Percentiles rank a stretch among this genome's conserved stretches.
phyloP scores from a whole-genome alignment of 2,797 vertebrate species.

The Thripadectes ignobilis region DNA sequence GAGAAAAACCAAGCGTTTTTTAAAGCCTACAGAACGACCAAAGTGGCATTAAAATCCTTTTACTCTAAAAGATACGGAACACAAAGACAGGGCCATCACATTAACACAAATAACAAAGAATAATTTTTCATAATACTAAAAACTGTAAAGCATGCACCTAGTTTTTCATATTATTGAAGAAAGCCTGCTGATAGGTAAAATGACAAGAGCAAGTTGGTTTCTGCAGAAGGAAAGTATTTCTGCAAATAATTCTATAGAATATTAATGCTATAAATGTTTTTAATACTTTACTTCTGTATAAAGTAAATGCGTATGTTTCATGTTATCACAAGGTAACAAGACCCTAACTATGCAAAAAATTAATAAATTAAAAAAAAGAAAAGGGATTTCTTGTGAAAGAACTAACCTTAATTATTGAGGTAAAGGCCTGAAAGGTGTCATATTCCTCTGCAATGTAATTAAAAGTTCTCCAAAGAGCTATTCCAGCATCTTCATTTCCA shows the following conservation, averaged over 20 bases:
- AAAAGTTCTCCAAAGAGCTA: slow-evolving; percentile 90
- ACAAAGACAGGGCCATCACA: neutral
- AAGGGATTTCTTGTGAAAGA: neutral
- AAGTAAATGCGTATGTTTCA: neutral
- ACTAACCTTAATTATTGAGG: slow-evolving; percentile 87
- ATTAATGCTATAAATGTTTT: neutral
- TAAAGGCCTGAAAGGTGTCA: slow-evolving; percentile 86
- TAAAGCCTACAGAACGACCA: neutral
- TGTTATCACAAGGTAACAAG: neutral
- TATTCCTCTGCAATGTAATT: slow-evolving; percentile 90
- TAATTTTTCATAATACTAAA: neutral
- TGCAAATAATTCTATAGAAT: neutral
- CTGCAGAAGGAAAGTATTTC: neutral
- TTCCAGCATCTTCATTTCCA: slow-evolving; percentile 85
- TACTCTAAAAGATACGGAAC: neutral
- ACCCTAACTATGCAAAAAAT: neutral
- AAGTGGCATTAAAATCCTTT: neutral
- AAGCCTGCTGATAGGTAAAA: neutral
- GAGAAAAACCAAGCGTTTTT: neutral
- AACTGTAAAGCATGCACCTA: neutral
- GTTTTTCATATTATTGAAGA: neutral
- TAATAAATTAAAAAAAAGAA: neutral
- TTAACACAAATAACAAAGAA: neutral
- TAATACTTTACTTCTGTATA: neutral
- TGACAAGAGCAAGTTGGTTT: neutral